Percentiles rank a stretch among this genome's conserved stretches.
phyloP scores from a whole-genome alignment of 2,797 vertebrate species.

The Brachyalestes nurse region DNA sequence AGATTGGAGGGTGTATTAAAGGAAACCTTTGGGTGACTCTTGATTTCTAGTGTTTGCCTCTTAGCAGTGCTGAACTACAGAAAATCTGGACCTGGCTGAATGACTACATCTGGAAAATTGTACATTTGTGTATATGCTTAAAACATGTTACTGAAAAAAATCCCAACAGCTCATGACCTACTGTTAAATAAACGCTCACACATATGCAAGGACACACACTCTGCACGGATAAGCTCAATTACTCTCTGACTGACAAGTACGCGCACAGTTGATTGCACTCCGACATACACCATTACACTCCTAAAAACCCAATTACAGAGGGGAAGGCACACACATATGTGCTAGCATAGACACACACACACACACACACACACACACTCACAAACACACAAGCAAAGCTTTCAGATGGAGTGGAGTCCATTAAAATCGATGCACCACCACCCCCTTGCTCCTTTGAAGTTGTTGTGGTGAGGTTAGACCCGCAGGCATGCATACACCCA shows the following conservation, averaged over 20 bases:
- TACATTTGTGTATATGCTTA: background rate
- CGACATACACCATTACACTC: slow-evolving; percentile 67
- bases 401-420: slow-evolving; percentile 33
- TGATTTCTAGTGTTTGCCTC: too few species aligned
- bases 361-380: slow-evolving; percentile 18
- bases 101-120: too few species aligned
- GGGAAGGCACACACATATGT: slow-evolving; percentile 20
- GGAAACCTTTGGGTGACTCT: too few species aligned
- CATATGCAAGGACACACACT: slow-evolving; percentile 36
- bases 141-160: background rate
- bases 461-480: slow-evolving; percentile 23
- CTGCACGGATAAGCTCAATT: slow-evolving; percentile 51
- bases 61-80: too few species aligned
- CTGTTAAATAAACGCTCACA: slow-evolving; percentile 58
- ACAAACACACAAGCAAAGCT: background rate
- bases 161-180: background rate
- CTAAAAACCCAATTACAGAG: slow-evolving; percentile 74
- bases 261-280: slow-evolving; percentile 64
- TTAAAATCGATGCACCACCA: slow-evolving; percentile 40
- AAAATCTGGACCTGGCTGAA: too few species aligned
- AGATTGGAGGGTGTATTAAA: too few species aligned
- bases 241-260: slow-evolving; percentile 58
- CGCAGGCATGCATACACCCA: slow-evolving; percentile 46
- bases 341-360: slow-evolving; percentile 33
- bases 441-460: background rate